A percentile compares a stretch with the other conserved stretches of the same genome.
Conservation (phyloP, 2,113 vertebrate genomes). For the Cisticola juncidis region DNA sequence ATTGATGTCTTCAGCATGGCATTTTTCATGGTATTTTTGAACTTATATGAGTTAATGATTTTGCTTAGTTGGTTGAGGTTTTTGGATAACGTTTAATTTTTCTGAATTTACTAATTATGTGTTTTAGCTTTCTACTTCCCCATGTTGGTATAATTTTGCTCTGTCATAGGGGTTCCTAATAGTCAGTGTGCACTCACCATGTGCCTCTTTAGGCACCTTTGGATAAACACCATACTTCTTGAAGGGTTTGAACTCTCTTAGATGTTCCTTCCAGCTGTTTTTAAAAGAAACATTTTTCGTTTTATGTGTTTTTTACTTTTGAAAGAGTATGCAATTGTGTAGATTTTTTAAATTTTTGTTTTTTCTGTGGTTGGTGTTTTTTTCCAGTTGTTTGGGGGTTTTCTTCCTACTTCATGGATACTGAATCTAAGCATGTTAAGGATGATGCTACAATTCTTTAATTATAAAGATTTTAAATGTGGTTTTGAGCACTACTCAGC, state of each 20-base stretch:
- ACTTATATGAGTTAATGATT: background rate
- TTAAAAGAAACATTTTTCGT: background rate
- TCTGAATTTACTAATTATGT: background rate
- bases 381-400: background rate
- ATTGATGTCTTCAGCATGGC: background rate
- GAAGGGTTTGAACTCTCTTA: background rate
- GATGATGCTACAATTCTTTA: background rate
- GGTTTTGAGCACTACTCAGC: background rate
- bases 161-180: background rate
- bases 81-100: background rate
- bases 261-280: background rate
- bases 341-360: background rate
- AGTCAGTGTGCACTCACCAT: background rate
- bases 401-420: background rate
- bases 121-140: background rate
- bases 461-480: background rate
- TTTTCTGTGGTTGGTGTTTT: background rate
- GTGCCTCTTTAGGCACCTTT: background rate
- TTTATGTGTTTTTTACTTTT: background rate
- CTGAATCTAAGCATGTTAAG: background rate
- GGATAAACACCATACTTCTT: background rate
- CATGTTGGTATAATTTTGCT: background rate
- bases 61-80: background rate
- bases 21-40: background rate
- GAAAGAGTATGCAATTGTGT: background rate